Percentiles rank a stretch among this genome's conserved stretches.
phyloP scores from a whole-genome alignment of 1,140 invertebrate species.

The Ptiloglossa arizonensis region DNA sequence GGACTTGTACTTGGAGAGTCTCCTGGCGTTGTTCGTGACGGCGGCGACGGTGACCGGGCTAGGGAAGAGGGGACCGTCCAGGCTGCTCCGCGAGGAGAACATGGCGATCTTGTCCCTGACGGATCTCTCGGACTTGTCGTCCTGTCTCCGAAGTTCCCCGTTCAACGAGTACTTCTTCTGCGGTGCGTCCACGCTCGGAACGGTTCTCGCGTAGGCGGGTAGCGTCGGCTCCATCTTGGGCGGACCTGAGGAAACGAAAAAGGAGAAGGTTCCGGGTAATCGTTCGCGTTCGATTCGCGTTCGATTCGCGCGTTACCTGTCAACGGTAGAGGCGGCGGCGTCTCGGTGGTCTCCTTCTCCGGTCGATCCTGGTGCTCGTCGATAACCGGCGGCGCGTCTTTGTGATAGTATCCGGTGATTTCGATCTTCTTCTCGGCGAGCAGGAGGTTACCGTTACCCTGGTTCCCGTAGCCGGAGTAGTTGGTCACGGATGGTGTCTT shows the following conservation, averaged over 20 bases:
- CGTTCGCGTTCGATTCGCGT: too few relatives aligned
- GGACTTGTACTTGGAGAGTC: conserved; percentile 80
- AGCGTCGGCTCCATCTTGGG: conserved; percentile 69
- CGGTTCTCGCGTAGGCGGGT: conserved; percentile 41
- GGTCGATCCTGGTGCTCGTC: conserved; percentile 29
- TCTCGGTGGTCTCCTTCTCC: conserved; percentile 54
- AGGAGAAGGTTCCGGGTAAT: not conserved
- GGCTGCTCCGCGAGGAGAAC: conserved; percentile 85
- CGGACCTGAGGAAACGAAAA: conserved; percentile 58
- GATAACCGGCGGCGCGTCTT: conserved; percentile 52
- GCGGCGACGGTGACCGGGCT: conserved; percentile 63
- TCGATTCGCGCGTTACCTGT: conserved; percentile 51
- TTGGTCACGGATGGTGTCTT: conserved; percentile 36
- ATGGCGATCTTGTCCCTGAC: conserved; percentile 94
- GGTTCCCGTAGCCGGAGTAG: conserved; percentile 36
- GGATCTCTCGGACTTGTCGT: conserved; percentile 89
- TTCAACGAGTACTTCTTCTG: conserved; percentile 71
- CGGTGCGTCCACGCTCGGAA: conserved; percentile 36
- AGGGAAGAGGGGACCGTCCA: conserved; percentile 73
- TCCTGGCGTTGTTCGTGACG: conserved; percentile 57
- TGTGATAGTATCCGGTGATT: conserved; percentile 69
- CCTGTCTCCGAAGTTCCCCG: conserved; percentile 83
- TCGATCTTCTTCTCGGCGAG: conserved; percentile 72
- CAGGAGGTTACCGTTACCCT: conserved; percentile 37
- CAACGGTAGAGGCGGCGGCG: conserved; percentile 77